Evolutionary conservation across 2,113 vertebrate genomes (phyloP).

Genomic region (Progne subis): DNA sequence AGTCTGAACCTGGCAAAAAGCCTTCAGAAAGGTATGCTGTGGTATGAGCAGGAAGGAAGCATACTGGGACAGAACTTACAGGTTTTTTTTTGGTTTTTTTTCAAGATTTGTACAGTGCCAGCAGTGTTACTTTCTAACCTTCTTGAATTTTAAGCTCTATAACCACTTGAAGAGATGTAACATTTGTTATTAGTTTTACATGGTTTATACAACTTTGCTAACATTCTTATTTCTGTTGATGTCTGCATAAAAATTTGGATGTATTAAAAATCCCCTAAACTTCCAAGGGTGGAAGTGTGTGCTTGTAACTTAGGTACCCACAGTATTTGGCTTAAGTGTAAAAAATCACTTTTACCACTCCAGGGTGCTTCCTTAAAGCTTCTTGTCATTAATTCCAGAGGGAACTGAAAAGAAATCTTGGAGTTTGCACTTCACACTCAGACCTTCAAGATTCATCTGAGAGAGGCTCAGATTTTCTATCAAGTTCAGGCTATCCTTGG

Average conservation of each 20-base stretch:
- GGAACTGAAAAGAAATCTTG: background rate
- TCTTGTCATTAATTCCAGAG: background rate
- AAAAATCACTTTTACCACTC: background rate
- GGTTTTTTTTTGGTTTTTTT: background rate
- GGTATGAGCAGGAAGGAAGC: background rate
- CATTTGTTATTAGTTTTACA: background rate
- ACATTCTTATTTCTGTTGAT: background rate
- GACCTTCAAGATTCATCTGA: background rate
- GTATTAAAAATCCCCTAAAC: background rate
- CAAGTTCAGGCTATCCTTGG: background rate
- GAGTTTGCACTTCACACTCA: background rate
- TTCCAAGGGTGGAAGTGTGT: background rate
- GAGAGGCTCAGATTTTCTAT: background rate
- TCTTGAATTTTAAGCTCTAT: background rate
- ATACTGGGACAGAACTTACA: background rate
- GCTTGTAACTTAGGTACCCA: background rate
- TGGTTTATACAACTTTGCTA: background rate
- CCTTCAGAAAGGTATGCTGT: rapidly evolving
- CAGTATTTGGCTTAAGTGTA: background rate
- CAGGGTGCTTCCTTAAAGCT: background rate
- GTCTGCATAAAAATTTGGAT: background rate
- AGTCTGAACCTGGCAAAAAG: background rate
- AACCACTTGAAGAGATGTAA: background rate
- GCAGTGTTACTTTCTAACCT: background rate
- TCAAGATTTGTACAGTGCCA: background rate